Conservation (phyloP, 1,140 invertebrate genomes). For the Drosophila tsacasi region DNA sequence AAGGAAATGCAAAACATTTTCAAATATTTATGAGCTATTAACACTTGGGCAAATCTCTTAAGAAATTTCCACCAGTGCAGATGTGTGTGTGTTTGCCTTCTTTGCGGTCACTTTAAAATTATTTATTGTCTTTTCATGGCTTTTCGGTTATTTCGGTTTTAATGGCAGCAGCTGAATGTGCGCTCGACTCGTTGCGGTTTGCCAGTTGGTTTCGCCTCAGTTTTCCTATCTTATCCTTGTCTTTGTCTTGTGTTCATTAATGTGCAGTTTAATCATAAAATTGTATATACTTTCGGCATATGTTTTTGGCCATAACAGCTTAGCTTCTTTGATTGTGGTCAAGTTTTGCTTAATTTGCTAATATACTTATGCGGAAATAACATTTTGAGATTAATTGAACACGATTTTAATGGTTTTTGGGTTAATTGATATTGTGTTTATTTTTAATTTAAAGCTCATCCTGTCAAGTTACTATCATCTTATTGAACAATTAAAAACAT, state of each 20-base stretch:
- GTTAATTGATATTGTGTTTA: not conserved
- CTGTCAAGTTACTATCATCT: no score
- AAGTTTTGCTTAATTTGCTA: slow-evolving; percentile 15
- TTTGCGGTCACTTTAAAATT: slow-evolving; percentile 50
- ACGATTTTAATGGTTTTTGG: not conserved
- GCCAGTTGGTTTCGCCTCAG: slow-evolving; percentile 16
- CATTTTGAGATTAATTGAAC: slow-evolving; percentile 1
- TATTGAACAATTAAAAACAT: no score
- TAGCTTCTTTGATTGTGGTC: slow-evolving; percentile 25
- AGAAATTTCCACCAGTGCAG: slow-evolving; percentile 38
- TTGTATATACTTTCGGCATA: slow-evolving; percentile 1
- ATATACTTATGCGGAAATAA: not conserved
- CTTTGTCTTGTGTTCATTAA: slow-evolving; percentile 31
- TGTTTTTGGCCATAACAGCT: slow-evolving; percentile 9
- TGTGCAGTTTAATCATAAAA: slow-evolving; percentile 43
- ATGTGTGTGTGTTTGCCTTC: slow-evolving; percentile 41
- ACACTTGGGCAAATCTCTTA: slow-evolving; percentile 71
- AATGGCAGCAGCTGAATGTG: slow-evolving; percentile 36
- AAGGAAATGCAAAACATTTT: slow-evolving; percentile 81
- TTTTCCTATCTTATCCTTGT: no score
- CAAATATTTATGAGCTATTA: slow-evolving; percentile 84
- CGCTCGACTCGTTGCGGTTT: slow-evolving; percentile 33
- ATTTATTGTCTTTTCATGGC: slow-evolving; percentile 54
- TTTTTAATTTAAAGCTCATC: not conserved
- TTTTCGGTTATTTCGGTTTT: slow-evolving; percentile 46